Conservation (phyloP, 2,888 invertebrate species). For the Icerya purchasi region DNA sequence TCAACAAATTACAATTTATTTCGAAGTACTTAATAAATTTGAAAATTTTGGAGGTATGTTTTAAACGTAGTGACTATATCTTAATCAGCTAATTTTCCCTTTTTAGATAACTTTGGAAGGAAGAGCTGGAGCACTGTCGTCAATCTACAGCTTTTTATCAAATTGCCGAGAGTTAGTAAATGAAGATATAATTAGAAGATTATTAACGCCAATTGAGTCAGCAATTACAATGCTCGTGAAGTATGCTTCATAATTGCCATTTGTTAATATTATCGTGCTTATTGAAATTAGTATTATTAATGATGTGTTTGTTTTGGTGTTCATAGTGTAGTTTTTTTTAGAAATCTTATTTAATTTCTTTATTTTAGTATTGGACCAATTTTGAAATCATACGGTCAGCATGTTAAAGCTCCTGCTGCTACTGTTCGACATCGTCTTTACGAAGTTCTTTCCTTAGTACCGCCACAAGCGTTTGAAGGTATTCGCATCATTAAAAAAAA, state of each 20-base stretch:
- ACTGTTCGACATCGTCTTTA: constrained; percentile 82
- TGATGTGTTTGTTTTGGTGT: neutral
- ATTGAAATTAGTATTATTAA: neutral
- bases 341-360: too few relatives aligned
- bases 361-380: constrained; percentile 55
- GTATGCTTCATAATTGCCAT: constrained; percentile 37
- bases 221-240: constrained; percentile 85
- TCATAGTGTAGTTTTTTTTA: too few relatives aligned
- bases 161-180: constrained; percentile 78
- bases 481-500: constrained; percentile 13
- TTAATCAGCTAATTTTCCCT: too few relatives aligned
- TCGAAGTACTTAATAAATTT: too few relatives aligned
- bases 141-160: constrained; percentile 78
- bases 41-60: too few relatives aligned
- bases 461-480: constrained; percentile 61
- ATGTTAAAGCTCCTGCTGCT: constrained; percentile 82
- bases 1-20: neutral
- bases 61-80: too few relatives aligned
- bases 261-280: neutral
- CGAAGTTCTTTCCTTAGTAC: constrained; percentile 57
- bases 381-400: constrained; percentile 70
- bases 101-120: constrained; percentile 73
- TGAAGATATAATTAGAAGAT: constrained; percentile 73
- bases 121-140: constrained; percentile 83
- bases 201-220: constrained; percentile 81